Evolutionary conservation across 2,888 invertebrate species (phyloP).

Genomic region (Sisyra terminalis): DNA sequence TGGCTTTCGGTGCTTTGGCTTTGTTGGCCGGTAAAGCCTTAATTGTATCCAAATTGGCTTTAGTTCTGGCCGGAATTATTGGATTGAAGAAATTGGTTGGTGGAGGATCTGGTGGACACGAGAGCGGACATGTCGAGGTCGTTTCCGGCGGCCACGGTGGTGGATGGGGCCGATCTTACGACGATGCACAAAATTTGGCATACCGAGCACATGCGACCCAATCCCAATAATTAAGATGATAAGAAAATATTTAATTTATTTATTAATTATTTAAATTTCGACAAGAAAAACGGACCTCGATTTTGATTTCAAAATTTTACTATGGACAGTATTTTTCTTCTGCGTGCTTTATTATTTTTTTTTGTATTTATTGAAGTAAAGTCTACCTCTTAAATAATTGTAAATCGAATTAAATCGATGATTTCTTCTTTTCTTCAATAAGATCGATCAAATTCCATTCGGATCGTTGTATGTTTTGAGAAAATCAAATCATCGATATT

Average conservation of each 20-base stretch:
- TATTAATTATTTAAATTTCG: neutral
- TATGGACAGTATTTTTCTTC: conserved; percentile 2
- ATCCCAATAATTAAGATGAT: conserved; percentile 10
- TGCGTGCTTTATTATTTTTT: conserved; percentile 16
- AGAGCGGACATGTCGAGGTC: conserved; percentile 46
- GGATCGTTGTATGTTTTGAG: no score
- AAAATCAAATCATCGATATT: no score
- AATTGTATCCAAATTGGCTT: conserved; percentile 67
- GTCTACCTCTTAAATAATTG: conserved; percentile 10
- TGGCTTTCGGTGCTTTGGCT: conserved; percentile 68
- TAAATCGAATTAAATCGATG: conserved; percentile 11
- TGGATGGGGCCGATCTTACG: conserved; percentile 54
- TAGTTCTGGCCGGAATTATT: conserved; percentile 69
- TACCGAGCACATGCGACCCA: conserved; percentile 31
- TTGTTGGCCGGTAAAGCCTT: conserved; percentile 71
- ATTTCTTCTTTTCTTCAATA: conserved; percentile 9
- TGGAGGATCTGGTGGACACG: conserved; percentile 37
- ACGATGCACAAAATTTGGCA: conserved; percentile 36
- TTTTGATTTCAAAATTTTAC: neutral
- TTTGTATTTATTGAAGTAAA: conserved; percentile 19
- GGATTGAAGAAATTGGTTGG: conserved; percentile 70
- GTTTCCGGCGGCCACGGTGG: conserved; percentile 52
- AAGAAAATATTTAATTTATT: neutral
- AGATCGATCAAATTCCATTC: conserved; percentile 1
- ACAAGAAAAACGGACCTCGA: no score